Evolutionary conservation across 2,113 vertebrate species (phyloP), one percentile per base, ranked within the genome.

Genomic region (Tyrannus savana): DNA sequence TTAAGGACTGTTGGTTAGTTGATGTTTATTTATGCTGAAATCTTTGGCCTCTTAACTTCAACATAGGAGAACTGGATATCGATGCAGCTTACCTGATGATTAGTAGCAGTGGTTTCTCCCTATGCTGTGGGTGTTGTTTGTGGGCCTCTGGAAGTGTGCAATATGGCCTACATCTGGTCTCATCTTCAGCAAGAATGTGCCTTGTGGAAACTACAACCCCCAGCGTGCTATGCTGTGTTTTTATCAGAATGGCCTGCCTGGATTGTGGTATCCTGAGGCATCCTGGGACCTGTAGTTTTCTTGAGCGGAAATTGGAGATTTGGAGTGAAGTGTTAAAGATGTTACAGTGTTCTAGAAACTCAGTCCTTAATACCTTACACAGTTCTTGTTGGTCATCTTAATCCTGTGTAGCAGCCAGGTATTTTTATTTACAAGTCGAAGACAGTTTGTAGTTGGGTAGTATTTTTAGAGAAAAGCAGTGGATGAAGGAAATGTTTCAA

Each of bases 251-350:
- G n/a, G 60, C 39, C 21, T 88, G 74, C 78, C 81, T 63, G 77
- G 63, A 46, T 67, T 58, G 81, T 3, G 16, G 10, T 67, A 4
- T 73, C 52, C 84, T 81, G 44, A 49, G 96, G 97, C 96, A 97
- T 98, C 80, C 84, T 98, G 97, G 98, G 97, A 87, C 53, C 15
- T 97, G 97, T 97, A 97, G 97, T 98, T 94, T 89, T 90, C 30
- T 8, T 21, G 13, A 63, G 69, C 44, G 90, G 89, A 84, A 87
- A 72, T 87, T 93, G 66, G 55, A n/a, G 39, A 14, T 80, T 74
- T 5, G 10, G 23, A 31, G 17, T 44, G 50, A 35, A 10, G 44
- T 3, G 11, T 79, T 67, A 76, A 91, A 87, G 86, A 59, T 96
- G 87, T 49, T 90, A 4, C 88, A 3, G 58, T 53, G 52, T 83